Conservation (phyloP, 2,888 invertebrate genomes). For the Balanococcus diminutus region DNA sequence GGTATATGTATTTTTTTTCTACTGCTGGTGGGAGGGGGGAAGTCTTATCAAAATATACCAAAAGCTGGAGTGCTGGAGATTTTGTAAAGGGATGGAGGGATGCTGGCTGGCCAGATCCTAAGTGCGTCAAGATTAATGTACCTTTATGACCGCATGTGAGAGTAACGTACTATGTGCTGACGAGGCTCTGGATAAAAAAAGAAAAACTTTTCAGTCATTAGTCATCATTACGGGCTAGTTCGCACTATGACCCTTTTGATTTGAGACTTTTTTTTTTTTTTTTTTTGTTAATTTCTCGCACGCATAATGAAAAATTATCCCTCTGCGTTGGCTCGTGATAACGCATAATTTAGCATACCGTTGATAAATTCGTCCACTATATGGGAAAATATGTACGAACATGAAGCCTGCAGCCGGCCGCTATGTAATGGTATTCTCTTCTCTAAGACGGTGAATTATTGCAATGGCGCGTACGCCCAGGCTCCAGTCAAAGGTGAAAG, state of each 20-base stretch:
- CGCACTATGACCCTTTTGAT: constrained; percentile 21
- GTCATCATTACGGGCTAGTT: constrained; percentile 21
- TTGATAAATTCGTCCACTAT: constrained; percentile 10
- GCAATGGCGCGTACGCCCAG: background rate
- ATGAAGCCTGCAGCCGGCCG: background rate
- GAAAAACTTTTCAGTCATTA: constrained; percentile 7
- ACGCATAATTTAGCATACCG: constrained; percentile 4
- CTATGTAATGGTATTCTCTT: background rate
- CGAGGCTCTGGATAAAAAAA: background rate
- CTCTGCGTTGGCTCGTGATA: background rate
- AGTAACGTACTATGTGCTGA: background rate
- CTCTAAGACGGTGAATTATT: background rate
- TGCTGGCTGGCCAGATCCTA: background rate
- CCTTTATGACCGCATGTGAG: background rate
- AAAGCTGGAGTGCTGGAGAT: too few relatives aligned
- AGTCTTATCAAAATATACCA: too few relatives aligned
- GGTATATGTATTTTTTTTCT: too few relatives aligned
- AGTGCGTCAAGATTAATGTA: constrained; percentile 3
- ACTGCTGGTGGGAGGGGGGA: background rate
- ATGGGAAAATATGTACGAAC: background rate
- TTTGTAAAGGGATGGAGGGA: background rate
- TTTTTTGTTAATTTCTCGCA: background rate
- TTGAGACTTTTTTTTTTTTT: background rate
- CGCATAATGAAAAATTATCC: constrained; percentile 22
- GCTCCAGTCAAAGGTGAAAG: background rate